A percentile compares a stretch with the other conserved stretches of the same genome.
These are phyloP conservation scores for Listronotus bonariensis DNA, from an alignment of 1,140 invertebrate genomes.

Conservation along the genomic window DNA sequence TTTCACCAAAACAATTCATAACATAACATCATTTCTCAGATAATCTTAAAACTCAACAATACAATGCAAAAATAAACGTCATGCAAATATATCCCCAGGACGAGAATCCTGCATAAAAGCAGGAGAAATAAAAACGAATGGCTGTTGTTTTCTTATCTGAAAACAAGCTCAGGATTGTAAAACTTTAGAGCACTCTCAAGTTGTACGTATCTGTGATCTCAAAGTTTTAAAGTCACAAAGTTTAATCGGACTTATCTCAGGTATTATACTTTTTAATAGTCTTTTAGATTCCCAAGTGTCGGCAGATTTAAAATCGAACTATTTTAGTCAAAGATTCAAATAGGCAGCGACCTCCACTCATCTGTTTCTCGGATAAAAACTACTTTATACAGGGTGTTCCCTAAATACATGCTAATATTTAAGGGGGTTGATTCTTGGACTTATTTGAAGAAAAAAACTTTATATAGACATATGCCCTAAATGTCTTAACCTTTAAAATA, in stretches of 20 bases:
- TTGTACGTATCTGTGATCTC: slow-evolving; percentile 2
- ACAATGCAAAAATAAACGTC: neutral
- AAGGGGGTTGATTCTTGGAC: too few species aligned
- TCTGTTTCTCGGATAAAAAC: too few species aligned
- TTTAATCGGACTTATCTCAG: slow-evolving; percentile 7
- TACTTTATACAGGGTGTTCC: too few species aligned
- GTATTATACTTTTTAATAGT: slow-evolving; percentile 9
- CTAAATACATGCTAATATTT: too few species aligned
- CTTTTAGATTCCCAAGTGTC: neutral
- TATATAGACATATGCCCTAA: too few species aligned
- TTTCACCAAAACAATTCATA: too few species aligned
- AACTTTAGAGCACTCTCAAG: slow-evolving; percentile 7
- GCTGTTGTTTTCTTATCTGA: slow-evolving; percentile 15
- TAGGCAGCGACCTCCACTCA: too few species aligned
- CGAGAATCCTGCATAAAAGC: neutral
- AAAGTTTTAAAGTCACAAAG: slow-evolving; percentile 2
- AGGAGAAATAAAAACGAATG: neutral
- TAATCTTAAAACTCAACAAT: too few species aligned
- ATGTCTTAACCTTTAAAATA: too few species aligned
- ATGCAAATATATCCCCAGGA: neutral
- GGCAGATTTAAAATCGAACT: neutral
- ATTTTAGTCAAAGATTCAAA: too few species aligned
- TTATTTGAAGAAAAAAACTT: too few species aligned
- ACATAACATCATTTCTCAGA: too few species aligned
- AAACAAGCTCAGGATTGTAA: neutral